Evolutionary conservation across 2,888 invertebrate genomes (phyloP).

Genomic region (Eupithecia dodoneata): DNA sequence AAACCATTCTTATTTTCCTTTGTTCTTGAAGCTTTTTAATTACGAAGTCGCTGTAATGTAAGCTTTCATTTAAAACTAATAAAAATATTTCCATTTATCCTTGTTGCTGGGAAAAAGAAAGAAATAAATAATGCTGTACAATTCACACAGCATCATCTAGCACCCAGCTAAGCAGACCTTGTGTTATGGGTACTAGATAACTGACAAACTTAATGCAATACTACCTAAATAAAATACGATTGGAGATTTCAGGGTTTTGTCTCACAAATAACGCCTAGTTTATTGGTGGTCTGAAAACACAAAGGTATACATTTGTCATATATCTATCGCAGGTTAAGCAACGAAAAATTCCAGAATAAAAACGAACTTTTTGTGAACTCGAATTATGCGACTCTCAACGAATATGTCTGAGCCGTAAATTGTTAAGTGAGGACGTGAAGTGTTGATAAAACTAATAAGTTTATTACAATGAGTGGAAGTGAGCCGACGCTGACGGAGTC

Average conservation of each 20-base stretch:
- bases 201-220: neutral
- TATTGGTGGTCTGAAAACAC: constrained; percentile 1
- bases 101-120: neutral
- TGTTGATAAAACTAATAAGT: constrained; percentile 55
- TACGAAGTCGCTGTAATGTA: neutral
- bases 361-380: constrained; percentile 51
- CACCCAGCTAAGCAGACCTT: neutral
- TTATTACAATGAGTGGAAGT: constrained; percentile 68
- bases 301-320: neutral
- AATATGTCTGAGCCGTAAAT: constrained; percentile 71
- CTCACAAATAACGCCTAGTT: constrained; percentile 47
- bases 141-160: too few species aligned
- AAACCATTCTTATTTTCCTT: neutral
- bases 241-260: constrained; percentile 42
- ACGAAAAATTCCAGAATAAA: constrained; percentile 45
- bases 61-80: neutral
- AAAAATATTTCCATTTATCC: neutral
- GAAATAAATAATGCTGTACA: neutral
- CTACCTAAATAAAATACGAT: neutral
- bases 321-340: constrained; percentile 5
- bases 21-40: neutral
- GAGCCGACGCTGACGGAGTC: constrained; percentile 79
- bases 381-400: constrained; percentile 46
- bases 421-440: constrained; percentile 51
- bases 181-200: neutral